These are phyloP conservation scores for Trichechus manatus DNA, from an alignment of 2,113 vertebrate genomes.

Conservation along the genomic window DNA sequence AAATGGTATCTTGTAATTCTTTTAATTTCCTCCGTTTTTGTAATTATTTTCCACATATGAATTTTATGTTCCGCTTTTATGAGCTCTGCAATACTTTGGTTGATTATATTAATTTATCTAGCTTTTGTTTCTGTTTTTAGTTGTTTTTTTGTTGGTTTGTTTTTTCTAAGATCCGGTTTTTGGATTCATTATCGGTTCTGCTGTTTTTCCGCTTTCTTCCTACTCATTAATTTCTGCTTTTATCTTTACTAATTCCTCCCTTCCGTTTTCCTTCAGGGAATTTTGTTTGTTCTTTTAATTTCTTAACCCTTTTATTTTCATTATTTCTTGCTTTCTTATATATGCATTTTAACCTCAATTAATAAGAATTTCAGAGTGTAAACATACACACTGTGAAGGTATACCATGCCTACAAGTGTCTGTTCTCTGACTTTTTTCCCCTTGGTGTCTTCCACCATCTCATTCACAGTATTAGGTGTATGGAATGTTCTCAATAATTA, in stretches of 20 bases:
- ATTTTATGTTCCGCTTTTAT: not conserved
- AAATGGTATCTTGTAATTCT: not conserved
- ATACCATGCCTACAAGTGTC: not conserved
- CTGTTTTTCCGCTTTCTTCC: not conserved
- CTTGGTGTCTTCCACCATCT: not conserved
- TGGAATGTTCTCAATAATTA: not conserved
- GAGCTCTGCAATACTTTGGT: not conserved
- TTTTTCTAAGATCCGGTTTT: constrained; percentile 18
- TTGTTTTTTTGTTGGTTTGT: not conserved
- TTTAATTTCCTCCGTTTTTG: constrained; percentile 44
- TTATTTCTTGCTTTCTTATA: not conserved
- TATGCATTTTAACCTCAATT: not conserved
- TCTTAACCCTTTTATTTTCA: not conserved
- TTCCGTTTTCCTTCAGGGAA: not conserved
- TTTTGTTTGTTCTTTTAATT: not conserved
- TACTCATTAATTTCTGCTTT: constrained; percentile 25
- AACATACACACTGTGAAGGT: not conserved
- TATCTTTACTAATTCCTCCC: not conserved
- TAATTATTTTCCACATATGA: not conserved
- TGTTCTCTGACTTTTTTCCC: not conserved
- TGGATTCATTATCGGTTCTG: not conserved
- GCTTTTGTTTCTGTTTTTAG: not conserved
- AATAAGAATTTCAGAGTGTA: not conserved
- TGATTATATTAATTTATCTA: not conserved
- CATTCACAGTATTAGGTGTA: not conserved